Evolutionary conservation across 2,888 invertebrate genomes (phyloP).

Genomic region (Melipona beecheii): DNA sequence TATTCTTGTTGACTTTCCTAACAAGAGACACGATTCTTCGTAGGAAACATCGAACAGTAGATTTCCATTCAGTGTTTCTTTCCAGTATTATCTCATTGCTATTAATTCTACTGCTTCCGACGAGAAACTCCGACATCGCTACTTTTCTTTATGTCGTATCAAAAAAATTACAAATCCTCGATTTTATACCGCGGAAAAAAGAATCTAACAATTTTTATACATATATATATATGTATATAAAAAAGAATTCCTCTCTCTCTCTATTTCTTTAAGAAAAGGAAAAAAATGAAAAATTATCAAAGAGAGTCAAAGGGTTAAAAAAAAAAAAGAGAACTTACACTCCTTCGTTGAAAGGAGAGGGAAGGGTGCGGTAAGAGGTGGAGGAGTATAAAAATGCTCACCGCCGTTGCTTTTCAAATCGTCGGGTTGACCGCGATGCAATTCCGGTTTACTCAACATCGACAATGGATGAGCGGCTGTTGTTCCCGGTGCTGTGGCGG

Average conservation of each 20-base stretch:
- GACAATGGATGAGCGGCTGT: constrained; percentile 91
- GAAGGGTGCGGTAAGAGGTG: not conserved
- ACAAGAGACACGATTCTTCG: not conserved
- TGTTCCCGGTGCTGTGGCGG: constrained; percentile 86
- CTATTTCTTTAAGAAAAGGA: not conserved
- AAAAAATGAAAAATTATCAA: not conserved
- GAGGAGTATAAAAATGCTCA: constrained; percentile 82
- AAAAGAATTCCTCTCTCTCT: not conserved
- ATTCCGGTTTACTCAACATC: constrained; percentile 91
- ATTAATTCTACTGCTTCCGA: not conserved
- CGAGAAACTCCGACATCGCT: not conserved
- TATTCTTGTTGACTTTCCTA: not conserved
- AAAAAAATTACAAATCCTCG: too few relatives aligned
- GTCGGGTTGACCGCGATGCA: constrained; percentile 88
- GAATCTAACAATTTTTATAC: too few relatives aligned
- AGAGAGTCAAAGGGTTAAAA: not conserved
- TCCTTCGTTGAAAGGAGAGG: not conserved
- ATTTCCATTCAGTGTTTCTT: not conserved
- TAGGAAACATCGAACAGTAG: not conserved
- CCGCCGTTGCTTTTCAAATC: constrained; percentile 92
- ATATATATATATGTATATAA: not conserved
- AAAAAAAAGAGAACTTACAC: not conserved
- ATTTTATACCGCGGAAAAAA: too few relatives aligned
- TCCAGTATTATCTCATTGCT: too few relatives aligned
- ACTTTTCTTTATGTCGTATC: too few relatives aligned